Evolutionary conservation across 2,888 invertebrate species (phyloP), one percentile per base, ranked within the genome.

Genomic region (Caenorhabditis sp.): DNA sequence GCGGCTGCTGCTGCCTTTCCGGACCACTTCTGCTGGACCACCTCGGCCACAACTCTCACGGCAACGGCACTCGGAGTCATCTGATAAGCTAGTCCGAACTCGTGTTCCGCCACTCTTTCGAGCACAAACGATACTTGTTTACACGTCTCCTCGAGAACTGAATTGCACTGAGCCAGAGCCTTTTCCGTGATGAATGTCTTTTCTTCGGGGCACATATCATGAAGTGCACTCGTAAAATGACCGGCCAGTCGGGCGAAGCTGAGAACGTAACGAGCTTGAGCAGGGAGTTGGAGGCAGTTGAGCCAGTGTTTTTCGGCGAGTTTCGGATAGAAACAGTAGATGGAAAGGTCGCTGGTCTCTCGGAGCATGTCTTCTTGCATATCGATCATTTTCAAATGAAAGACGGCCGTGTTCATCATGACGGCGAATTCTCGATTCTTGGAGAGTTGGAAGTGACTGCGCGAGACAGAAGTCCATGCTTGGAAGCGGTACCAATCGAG

Each of bases 91-190:
- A 99, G 94, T 80, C 94, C 94, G 89, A 97, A 96, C 89, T 99
- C 98, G 88, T 98, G 96, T 90, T 99, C 97, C 91, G 97, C 97
- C 87, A 99, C 95, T 5, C 96, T 95, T 0, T 96, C 96, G 48
- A 99, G 96, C 39, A 99, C 97, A 89, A 97, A 97, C 90, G 97
- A 96, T 0, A 96, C 96, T 90, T 98, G 97, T 90, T 96, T 96
- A 0, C 97, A 95, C 95, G 99, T 97, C 91, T 99, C 97, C 89
- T 99, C 98, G 65, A 99, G 91, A 89, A 96, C 98, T 92, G 95
- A 94, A 88, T 98, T 97, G 0, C 98, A 97, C 43, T 97, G 95
- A 27, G 95, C 96, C 22, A 99, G 91, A 20, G 84, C 87, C 70
- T 75, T 81, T 22, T 83, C 83, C 1, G 79, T 79, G 26, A 87